phyloP scores from a whole-genome alignment of 2,113 vertebrate genomes.

The Anolis sagrei region DNA sequence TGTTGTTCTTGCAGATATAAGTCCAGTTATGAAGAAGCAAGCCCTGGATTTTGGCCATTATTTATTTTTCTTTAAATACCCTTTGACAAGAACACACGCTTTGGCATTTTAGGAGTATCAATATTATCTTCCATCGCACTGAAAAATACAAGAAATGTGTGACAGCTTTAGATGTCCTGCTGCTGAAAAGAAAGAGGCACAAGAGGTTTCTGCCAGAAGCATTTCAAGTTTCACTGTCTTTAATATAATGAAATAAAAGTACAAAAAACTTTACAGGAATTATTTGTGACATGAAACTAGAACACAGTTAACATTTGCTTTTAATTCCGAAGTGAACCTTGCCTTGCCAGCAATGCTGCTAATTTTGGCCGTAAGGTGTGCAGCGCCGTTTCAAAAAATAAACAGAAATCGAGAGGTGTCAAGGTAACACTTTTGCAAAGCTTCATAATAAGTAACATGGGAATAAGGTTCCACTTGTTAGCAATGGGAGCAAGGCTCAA shows the following conservation, averaged over 20 bases:
- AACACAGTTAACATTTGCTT: slow-evolving; percentile 69
- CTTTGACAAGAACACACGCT: too few relatives aligned
- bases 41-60: too few relatives aligned
- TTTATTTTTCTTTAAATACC: too few relatives aligned
- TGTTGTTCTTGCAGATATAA: too few relatives aligned
- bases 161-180: too few relatives aligned
- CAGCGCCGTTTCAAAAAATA: slow-evolving; percentile 49
- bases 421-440: slow-evolving; percentile 65
- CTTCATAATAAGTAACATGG: slow-evolving; percentile 22
- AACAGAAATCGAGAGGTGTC: slow-evolving; percentile 48
- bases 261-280: slow-evolving; percentile 77
- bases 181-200: slow-evolving; percentile 33
- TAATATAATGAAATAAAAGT: slow-evolving; percentile 81
- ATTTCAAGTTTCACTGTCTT: slow-evolving; percentile 72
- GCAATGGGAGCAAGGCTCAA: neutral
- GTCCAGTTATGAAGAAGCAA: too few relatives aligned
- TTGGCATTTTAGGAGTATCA: neutral
- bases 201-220: slow-evolving; percentile 59
- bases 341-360: slow-evolving; percentile 64
- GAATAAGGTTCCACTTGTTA: neutral
- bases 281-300: slow-evolving; percentile 68
- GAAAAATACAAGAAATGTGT: too few relatives aligned
- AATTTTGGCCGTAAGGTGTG: slow-evolving; percentile 55
- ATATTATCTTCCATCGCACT: neutral
- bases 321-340: slow-evolving; percentile 61